Evolutionary conservation across 2,797 vertebrate species (phyloP), one percentile per base, ranked within the genome.

Genomic region (Silurus lanzhouensis): DNA sequence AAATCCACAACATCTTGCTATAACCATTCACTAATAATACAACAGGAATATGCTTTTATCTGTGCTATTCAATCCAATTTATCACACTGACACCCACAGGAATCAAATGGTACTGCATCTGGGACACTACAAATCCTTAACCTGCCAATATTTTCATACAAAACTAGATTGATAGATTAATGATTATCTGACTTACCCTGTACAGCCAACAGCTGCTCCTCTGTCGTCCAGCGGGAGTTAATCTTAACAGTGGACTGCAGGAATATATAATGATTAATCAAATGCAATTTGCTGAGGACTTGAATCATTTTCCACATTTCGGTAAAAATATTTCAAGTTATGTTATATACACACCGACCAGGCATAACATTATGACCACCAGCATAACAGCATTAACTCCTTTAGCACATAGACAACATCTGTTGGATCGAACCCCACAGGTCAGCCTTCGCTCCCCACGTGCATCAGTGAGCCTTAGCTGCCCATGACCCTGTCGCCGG

Each of bases 191-290:
- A 85, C 95, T 95, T 91, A 99, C 97, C 97, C 93, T 99, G 97
- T 84, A 99, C 97, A 9, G 96, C 97, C 90, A 98, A 92, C 63
- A 98, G 96, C 92, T 98, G 97, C 92, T 99, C 97, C 44, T 99
- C 97, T 0, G 96, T 96, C 0, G 96, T 96, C 97, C 97, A 99
- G 63, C 97, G 97, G 0, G 97, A 96, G 92, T 97, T 98, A 91
- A 97, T 95, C 90, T 97, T 98, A 67, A 93, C 92, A 86, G 92
- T 94, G 31, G 95, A 91, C 97, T 98, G 61, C 84, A 38, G 82
- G 17, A 25, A 55, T 55, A 25, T 15, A 80, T 20, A 19, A 67
- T 14, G 58, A 81, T 82, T 67, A 70, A n/a, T 63, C 12, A 79
- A 14, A n/a, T 61, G 38, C 20, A 79, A 7, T 46, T 57, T 25